Base-by-base conservation (phyloP, 2,888 invertebrate species). In the Protonemura montana region DNA sequence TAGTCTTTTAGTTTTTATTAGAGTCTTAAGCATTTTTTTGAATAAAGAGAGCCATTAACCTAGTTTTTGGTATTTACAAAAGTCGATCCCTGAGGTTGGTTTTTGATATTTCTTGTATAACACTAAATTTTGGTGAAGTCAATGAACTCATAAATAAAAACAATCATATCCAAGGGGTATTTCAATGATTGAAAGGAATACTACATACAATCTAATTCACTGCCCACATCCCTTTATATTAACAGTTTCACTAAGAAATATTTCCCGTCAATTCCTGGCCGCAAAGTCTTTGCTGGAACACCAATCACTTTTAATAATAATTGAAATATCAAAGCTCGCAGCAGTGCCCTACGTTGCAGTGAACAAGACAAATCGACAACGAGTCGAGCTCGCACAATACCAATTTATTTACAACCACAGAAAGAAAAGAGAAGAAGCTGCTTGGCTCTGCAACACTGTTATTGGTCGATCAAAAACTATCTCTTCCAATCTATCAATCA, bases 401-500 rank as follows among this genome's bases (percentile, higher is more conserved):
- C 81, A 6, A 81, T 81, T 35, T 41, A 83, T 83, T 83, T 26
- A 41, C 82, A 78, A 13, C 78, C 27, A 27, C 28, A n/a, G 21
- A 29, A 28, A 42, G 42, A 83, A 78, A 78, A 83, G 21, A 83
- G 41, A 27, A 78, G 78, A 35, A 35, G 35, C 35, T 35, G 26
- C 41, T n/a, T 1, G 41, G 2, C 16, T 41, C 59, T 21, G 59
- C 59, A 59, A 10, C 1, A 13, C 59, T 59, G 82, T 83, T 84
- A 84, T 84, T 84, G 84, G 26, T 84, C 59, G 59, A 84, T 84
- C 84, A 84, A 59, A 84, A 84, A 84, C 84, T 84, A 84, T 84
- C 84, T 84, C 84, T 76, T 84, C 29, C 84, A 84, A 84, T 84
- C 84, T 41, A 82, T 82, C 82, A 84, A 84, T 84, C 84, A 84